Percentiles rank a stretch among this genome's conserved stretches.
These are phyloP conservation scores for Paedocypris sp. DNA, from an alignment of 2,113 vertebrate genomes.

Conservation along the genomic window DNA sequence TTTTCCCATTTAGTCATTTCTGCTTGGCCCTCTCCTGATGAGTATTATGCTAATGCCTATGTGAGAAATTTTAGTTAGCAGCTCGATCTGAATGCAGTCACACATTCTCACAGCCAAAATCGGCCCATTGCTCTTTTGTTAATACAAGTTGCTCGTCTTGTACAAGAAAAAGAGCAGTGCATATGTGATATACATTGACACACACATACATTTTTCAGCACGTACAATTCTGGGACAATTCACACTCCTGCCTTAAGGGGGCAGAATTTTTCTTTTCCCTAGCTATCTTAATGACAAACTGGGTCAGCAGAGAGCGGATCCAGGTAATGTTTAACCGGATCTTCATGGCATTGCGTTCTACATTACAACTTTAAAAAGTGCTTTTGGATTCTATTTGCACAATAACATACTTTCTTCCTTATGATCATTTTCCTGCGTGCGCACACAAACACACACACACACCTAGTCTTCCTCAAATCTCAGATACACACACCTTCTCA, in stretches of 20 bases:
- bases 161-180: no score
- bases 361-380: not conserved
- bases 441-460: constrained; percentile 1
- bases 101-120: no score
- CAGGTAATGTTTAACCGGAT: not conserved
- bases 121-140: no score
- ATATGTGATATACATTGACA: no score
- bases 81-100: not conserved
- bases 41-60: constrained; percentile 6
- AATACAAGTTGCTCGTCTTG: no score
- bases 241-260: constrained; percentile 10
- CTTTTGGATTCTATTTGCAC: no score
- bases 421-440: no score
- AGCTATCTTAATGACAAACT: not conserved
- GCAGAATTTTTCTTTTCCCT: not conserved
- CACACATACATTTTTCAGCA: no score
- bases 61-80: not conserved
- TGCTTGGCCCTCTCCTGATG: constrained; percentile 11
- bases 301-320: not conserved
- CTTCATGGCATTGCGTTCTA: not conserved
- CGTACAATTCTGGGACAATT: not conserved
- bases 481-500: not conserved
- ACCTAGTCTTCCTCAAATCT: no score
- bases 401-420: constrained; percentile 17
- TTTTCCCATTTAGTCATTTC: constrained; percentile 10